These are phyloP conservation scores for Dromococcyx pavoninus DNA, from an alignment of 2,797 vertebrate species.

Conservation along the genomic window DNA sequence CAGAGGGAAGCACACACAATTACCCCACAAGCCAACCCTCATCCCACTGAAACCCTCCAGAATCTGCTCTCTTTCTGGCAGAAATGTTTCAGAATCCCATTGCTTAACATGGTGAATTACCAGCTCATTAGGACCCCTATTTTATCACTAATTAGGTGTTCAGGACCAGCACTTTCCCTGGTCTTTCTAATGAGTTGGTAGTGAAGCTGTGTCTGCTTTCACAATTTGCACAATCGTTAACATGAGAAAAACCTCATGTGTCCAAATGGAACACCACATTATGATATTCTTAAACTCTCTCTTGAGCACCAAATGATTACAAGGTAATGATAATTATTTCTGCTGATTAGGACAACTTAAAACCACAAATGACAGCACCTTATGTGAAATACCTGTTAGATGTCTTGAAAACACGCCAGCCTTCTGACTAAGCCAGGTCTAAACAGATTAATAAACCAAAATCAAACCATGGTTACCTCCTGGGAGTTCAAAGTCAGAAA, in stretches of 20 bases:
- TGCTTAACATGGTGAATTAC: constrained; percentile 54
- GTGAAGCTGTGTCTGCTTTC: background rate
- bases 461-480: background rate
- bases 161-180: background rate
- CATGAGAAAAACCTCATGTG: fast-evolving
- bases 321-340: background rate
- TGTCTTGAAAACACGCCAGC: background rate
- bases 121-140: constrained; percentile 51
- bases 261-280: background rate
- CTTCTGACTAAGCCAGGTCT: background rate
- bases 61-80: constrained; percentile 37
- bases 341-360: background rate
- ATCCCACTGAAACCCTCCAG: constrained; percentile 59
- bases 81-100: constrained; percentile 27
- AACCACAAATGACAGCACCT: background rate
- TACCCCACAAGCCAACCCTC: background rate
- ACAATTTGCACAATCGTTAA: background rate
- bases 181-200: background rate
- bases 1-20: constrained; percentile 64
- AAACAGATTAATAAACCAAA: background rate
- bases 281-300: background rate
- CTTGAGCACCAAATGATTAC: background rate
- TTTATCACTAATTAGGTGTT: constrained; percentile 62
- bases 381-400: background rate
- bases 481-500: background rate